These are phyloP conservation scores for Pteromalus puparum DNA, from an alignment of 1,140 invertebrate genomes.

Conservation along the genomic window DNA sequence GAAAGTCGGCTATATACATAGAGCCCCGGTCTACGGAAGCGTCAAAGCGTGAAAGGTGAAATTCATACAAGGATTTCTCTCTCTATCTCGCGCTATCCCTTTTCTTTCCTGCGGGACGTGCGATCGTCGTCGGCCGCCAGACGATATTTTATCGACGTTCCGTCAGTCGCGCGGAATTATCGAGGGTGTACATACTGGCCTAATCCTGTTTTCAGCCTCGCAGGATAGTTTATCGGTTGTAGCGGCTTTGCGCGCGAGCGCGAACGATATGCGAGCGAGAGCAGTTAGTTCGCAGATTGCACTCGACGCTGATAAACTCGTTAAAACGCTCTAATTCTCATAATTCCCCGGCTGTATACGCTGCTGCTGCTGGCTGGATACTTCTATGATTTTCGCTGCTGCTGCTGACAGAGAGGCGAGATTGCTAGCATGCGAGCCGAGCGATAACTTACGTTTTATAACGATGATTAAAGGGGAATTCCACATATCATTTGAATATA, in stretches of 20 bases:
- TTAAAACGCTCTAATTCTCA: conserved; percentile 45
- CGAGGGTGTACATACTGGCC: conserved; percentile 43
- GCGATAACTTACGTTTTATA: conserved; percentile 17
- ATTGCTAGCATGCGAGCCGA: not conserved
- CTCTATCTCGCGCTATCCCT: not conserved
- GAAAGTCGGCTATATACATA: not conserved
- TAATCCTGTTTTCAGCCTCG: conserved; percentile 52
- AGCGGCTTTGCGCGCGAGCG: conserved; percentile 19
- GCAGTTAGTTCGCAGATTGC: conserved; percentile 29
- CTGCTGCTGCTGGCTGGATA: not conserved
- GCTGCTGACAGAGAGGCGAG: not conserved
- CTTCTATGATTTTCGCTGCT: not conserved
- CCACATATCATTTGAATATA: no score
- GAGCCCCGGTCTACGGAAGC: not conserved
- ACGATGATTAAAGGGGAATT: no score
- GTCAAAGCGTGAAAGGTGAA: conserved; percentile 30
- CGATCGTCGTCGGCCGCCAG: not conserved
- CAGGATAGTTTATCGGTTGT: conserved; percentile 43
- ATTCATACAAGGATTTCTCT: conserved; percentile 41
- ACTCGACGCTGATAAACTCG: conserved; percentile 38
- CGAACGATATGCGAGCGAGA: not conserved
- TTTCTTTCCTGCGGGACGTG: not conserved
- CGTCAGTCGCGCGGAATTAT: conserved; percentile 50
- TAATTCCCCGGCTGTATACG: not conserved
- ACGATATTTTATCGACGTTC: conserved; percentile 50